Percentiles rank a stretch among this genome's conserved stretches.
Conservation (phyloP, 2,113 vertebrate genomes). For the Dascyllus trimaculatus region DNA sequence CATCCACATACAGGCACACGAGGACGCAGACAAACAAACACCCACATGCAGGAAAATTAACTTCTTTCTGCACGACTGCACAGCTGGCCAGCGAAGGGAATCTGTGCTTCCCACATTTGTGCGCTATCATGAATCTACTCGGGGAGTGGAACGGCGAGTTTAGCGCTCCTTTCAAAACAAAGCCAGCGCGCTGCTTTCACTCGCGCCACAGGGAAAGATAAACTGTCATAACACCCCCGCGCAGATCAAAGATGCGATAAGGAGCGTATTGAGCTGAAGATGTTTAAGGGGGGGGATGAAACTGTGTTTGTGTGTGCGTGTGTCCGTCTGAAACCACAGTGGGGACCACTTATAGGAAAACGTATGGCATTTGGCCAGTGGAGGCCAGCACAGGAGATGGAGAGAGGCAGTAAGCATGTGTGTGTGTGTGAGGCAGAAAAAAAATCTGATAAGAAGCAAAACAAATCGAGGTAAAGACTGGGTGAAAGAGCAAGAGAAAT, state of each 20-base stretch:
- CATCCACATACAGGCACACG: conserved; percentile 33
- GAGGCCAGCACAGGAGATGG: conserved; percentile 71
- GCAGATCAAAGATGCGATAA: conserved; percentile 74
- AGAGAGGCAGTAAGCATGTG: conserved; percentile 35
- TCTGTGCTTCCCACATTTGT: conserved; percentile 60
- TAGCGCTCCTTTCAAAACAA: conserved; percentile 69
- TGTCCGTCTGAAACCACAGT: conserved; percentile 38
- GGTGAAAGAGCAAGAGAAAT: conserved; percentile 70
- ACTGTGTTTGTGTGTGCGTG: conserved; percentile 23
- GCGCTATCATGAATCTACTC: conserved; percentile 53
- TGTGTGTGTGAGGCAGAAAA: conserved; percentile 22
- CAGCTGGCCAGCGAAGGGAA: conserved; percentile 49
- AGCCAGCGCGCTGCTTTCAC: conserved; percentile 52
- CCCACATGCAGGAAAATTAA: conserved; percentile 28
- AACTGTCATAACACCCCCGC: conserved; percentile 71
- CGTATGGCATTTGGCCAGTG: conserved; percentile 67
- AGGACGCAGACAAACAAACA: conserved; percentile 39
- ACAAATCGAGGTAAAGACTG: conserved; percentile 70
- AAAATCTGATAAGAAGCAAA: conserved; percentile 72
- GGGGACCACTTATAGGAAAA: conserved; percentile 69
- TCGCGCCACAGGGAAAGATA: conserved; percentile 59
- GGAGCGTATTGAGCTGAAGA: conserved; percentile 42
- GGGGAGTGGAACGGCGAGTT: conserved; percentile 64
- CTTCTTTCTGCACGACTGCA: conserved; percentile 45
- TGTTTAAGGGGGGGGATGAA: conserved; percentile 6